Base-by-base conservation (phyloP, 2,113 vertebrate species). In the Burhinus bistriatus region DNA sequence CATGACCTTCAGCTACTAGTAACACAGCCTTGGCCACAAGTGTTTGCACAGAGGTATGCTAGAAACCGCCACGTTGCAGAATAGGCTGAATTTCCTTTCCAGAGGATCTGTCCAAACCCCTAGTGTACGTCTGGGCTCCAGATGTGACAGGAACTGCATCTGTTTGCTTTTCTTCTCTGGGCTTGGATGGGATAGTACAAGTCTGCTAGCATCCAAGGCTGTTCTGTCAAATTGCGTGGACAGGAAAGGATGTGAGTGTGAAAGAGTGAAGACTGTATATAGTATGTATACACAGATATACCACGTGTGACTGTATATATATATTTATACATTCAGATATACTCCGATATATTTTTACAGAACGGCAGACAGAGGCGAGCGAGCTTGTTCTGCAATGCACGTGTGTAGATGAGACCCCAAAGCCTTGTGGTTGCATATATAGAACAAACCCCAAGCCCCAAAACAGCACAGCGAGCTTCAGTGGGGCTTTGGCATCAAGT, bases 61-160 rank as follows among this genome's bases (percentile, higher is more conserved):
- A 59, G 54, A 51, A 93, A 82, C 81, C 18, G 97, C 97, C 97
- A 97, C 97, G 96, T 97, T 87, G 97, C 97, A 96, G 71, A 65
- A 54, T 5, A 26, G 57, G 71, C 85, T 66, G 88, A 27, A n/a
- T 84, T 92, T 87, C 91, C 90, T 69, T 92, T 73, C 80, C 89
- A 45, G 64, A 75, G 80, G 80, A 72, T 90, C 81, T 76, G 27
- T 95, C 96, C 84, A 92, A 95, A 62, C 16, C 54, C 80, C 47
- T 8, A 17, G 34, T 25, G 71, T 61, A 59, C 2, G 68, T 83
- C 97, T 97, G 97, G 92, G 71, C 87, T 95, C 97, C 97, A 97
- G 97, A 97, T 97, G 97, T 81, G 89, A 55, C 87, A 59, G 96
- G 57, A 95, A 22, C 81, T 68, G 83, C 96, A 95, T 66, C 94